phyloP scores from a whole-genome alignment of 2,888 invertebrate species.

The Ptychoptera albimana region DNA sequence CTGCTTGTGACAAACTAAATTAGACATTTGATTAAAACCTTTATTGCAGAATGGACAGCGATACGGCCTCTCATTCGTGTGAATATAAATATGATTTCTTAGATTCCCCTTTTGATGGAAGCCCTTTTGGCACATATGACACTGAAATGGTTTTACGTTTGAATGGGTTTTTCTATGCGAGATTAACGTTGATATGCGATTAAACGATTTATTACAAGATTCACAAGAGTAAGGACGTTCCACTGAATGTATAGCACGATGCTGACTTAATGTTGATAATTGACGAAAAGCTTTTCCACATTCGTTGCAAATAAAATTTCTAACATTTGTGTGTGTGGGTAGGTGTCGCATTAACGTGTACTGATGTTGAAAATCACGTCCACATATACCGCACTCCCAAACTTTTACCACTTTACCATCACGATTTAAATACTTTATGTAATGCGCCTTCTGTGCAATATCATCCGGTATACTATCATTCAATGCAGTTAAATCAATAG shows the following conservation, averaged over 20 bases:
- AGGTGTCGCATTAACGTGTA: constrained; percentile 61
- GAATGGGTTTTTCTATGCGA: constrained; percentile 66
- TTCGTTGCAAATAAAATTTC: constrained; percentile 55
- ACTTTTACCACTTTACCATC: constrained; percentile 51
- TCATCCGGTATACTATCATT: no score
- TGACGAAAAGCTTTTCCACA: constrained; percentile 62
- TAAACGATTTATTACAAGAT: constrained; percentile 60
- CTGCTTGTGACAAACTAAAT: constrained; percentile 56
- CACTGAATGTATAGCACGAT: constrained; percentile 62
- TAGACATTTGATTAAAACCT: constrained; percentile 69
- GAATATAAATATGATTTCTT: constrained; percentile 60
- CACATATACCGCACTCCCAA: constrained; percentile 60
- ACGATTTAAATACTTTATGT: constrained; percentile 47
- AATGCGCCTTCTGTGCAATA: constrained; percentile 30
- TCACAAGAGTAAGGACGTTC: constrained; percentile 58
- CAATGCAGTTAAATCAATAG: no score
- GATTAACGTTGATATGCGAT: constrained; percentile 62
- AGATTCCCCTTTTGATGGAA: constrained; percentile 74
- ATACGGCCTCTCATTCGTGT: constrained; percentile 63
- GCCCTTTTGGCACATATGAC: constrained; percentile 57
- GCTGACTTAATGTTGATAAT: constrained; percentile 59
- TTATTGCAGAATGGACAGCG: constrained; percentile 57
- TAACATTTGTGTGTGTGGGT: constrained; percentile 59
- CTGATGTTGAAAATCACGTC: constrained; percentile 58
- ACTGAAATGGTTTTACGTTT: constrained; percentile 54